Base-by-base conservation (phyloP, 1,140 invertebrate genomes). In the Vanessa atalanta region DNA sequence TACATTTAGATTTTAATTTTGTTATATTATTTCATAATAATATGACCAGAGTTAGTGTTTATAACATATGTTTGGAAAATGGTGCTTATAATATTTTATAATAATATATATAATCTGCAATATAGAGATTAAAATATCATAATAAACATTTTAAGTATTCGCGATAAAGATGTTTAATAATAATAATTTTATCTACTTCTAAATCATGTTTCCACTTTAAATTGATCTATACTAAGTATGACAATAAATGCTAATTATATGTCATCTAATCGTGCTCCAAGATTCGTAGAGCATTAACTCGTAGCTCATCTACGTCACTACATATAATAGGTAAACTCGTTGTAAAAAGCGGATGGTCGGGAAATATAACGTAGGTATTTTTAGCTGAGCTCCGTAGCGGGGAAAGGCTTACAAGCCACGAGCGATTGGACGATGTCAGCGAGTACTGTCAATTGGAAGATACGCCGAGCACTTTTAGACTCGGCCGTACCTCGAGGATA, bases 401-500 rank as follows among this genome's bases (percentile, higher is more conserved):
- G 65, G 65, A 63, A 73, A 75, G 53, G 72, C 76, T 73, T 77
- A 73, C 72, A 83, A 75, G 78, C 77, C 55, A 71, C 80, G 81
- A 84, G 85, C 85, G 82, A 86, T 88, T 82, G 85, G 68, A 66
- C 65, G 64, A 71, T 61, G 73, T 71, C 68, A 53, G 53, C 51
- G 53, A 15, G 79, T 82, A 84, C 87, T 88, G 84, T 85, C 88
- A 87, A 90, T 88, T 85, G 83, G 82, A 88, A 87, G 86, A 83
- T 85, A 86, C 84, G 86, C 76, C 60, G 72, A 80, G 79, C 83
- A 78, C 83, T 87, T 87, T 85, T 87, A 83, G 78, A 87, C 85
- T 83, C 82, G 80, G 84, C 20, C 31, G 48, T 66, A 51, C 23
- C 14, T 51, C 47, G 26, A 37, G 23, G 14, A 61, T 61, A 61